Conservation (phyloP, 1,140 invertebrate species). For the Battus philenor region DNA sequence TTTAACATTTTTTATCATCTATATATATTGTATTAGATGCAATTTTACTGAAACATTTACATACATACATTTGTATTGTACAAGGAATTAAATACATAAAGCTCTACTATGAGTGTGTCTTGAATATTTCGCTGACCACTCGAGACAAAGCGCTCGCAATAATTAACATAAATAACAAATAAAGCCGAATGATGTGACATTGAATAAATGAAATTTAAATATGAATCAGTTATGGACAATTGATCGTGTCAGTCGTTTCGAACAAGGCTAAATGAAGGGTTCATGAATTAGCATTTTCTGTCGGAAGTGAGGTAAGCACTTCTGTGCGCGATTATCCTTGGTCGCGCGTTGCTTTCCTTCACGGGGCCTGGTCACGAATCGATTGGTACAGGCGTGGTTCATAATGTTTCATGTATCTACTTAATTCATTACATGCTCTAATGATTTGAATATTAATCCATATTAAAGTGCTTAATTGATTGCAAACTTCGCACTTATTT, state of each 20-base stretch:
- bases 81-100: no score
- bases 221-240: slow-evolving; percentile 4
- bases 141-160: no score
- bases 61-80: no score
- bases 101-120: no score
- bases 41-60: no score
- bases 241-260: neutral
- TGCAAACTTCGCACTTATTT: no score
- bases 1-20: no score
- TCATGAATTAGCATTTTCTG: slow-evolving; percentile 8
- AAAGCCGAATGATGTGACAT: no score
- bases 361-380: slow-evolving; percentile 3
- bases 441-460: slow-evolving; percentile 1
- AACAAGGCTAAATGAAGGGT: slow-evolving; percentile 9
- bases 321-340: slow-evolving; percentile 4
- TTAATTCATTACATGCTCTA: slow-evolving; percentile 2
- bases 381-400: slow-evolving; percentile 1
- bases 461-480: no score
- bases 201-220: neutral
- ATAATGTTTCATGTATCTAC: neutral
- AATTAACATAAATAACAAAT: no score
- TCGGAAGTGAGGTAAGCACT: slow-evolving; percentile 7
- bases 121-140: no score
- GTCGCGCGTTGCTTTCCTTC: slow-evolving; percentile 2
- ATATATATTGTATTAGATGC: no score